Conservation (phyloP, 1,140 invertebrate species). For the Parasteatoda tepidariorum region DNA sequence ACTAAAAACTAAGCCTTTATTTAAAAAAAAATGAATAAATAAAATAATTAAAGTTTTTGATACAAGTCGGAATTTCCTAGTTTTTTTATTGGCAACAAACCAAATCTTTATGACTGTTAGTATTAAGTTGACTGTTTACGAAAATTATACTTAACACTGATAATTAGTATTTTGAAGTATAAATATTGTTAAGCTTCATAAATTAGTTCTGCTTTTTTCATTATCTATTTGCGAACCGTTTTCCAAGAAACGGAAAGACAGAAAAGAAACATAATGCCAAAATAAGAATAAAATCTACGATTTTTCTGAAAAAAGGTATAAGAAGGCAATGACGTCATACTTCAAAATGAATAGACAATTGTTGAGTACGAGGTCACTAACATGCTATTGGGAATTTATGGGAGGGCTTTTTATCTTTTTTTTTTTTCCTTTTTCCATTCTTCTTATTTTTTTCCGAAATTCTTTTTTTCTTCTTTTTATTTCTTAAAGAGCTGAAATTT, state of each 20-base stretch:
- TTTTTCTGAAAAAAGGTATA: neutral
- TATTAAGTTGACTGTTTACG: too few relatives aligned
- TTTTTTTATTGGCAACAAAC: too few relatives aligned
- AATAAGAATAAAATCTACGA: neutral
- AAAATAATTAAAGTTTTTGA: too few relatives aligned
- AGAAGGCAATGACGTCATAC: neutral
- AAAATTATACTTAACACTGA: neutral
- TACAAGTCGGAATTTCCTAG: too few relatives aligned
- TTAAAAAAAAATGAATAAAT: too few relatives aligned
- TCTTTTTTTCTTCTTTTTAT: neutral
- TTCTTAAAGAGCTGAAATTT: neutral
- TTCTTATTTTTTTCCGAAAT: too few relatives aligned
- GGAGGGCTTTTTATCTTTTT: slow-evolving; percentile 24
- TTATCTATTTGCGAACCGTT: neutral
- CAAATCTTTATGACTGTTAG: too few relatives aligned
- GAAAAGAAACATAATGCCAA: neutral
- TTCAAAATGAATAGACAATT: slow-evolving; percentile 13
- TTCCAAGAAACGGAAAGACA: neutral
- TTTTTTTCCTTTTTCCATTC: too few relatives aligned
- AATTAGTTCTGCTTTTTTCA: neutral
- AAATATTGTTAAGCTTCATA: neutral
- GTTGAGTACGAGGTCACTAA: slow-evolving; percentile 21
- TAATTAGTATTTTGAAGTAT: neutral
- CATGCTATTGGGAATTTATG: neutral
- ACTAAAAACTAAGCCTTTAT: too few relatives aligned